Evolutionary conservation across 1,140 invertebrate species (phyloP).

Genomic region (Trissolcus basalis): DNA sequence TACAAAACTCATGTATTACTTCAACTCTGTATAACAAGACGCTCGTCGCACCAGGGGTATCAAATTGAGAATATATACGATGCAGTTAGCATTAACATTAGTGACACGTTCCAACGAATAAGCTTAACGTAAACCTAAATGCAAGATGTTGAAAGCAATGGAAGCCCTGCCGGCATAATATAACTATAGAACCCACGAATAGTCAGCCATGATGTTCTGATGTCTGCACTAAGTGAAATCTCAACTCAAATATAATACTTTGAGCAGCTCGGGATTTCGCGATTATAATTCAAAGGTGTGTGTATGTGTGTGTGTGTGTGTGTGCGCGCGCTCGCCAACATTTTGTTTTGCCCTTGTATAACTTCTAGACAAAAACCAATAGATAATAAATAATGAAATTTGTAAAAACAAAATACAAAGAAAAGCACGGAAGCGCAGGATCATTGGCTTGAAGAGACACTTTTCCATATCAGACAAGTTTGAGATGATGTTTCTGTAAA

Average conservation of each 20-base stretch:
- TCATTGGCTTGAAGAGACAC: too few relatives aligned
- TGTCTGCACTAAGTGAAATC: slow-evolving; percentile 29
- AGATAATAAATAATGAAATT: too few relatives aligned
- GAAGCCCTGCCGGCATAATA: slow-evolving; percentile 26
- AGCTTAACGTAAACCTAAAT: slow-evolving; percentile 36
- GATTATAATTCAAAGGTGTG: background rate
- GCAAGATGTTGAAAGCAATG: slow-evolving; percentile 36
- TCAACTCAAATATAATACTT: slow-evolving; percentile 22
- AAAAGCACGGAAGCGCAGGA: too few relatives aligned
- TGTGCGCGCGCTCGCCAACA: too few relatives aligned
- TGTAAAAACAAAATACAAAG: too few relatives aligned
- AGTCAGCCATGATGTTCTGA: slow-evolving; percentile 29
- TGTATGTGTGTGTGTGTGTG: too few relatives aligned
- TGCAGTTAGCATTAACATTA: slow-evolving; percentile 39
- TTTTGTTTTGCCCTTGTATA: too few relatives aligned
- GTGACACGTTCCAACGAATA: slow-evolving; percentile 43
- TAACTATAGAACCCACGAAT: slow-evolving; percentile 10
- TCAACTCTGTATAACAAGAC: slow-evolving; percentile 9
- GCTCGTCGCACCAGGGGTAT: slow-evolving; percentile 15
- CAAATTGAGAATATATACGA: slow-evolving; percentile 34
- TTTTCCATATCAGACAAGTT: too few relatives aligned
- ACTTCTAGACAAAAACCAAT: too few relatives aligned
- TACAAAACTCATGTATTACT: slow-evolving; percentile 12
- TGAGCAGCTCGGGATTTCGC: slow-evolving; percentile 5
- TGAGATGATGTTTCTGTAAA: too few relatives aligned